Evolutionary conservation across 2,113 vertebrate genomes (phyloP), one percentile per base, ranked within the genome.

Genomic region (Rhinichthys klamathensis): DNA sequence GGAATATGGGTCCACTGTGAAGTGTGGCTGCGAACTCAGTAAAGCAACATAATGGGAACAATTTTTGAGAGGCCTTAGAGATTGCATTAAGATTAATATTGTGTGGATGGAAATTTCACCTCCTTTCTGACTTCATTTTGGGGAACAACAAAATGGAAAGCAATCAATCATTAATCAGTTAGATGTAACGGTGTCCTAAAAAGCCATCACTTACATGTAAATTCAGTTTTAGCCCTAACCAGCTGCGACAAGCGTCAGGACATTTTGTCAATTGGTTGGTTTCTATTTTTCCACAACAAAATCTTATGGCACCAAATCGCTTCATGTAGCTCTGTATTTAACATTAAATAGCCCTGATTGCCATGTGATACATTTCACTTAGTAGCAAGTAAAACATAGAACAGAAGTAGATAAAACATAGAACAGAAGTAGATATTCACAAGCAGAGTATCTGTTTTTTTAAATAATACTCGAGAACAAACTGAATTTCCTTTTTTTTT

Each of bases 11-110:
- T 46, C 58, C 46, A 46, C 27, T 70, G 46, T 70, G 67, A 38
- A 75, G 49, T 73, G 60, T 27, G 72, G 9, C 12, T 13, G 32
- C 70, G 18, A 21, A 56, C 41, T 78, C 44, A 51, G 58, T 16
- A 85, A 70, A 12, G 51, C 79, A 44, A 80, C 16, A 49, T 63
- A 80, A 80, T 63, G 35, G 35, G n/a, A 80, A 61, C 63, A 15
- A 58, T 58, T 70, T 35, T 27, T 80, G 15, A 32, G 27, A 51
- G 44, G 54, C 63, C 38, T n/a, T 63, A 35, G 10, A 2, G 18
- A 32, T 38, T 27, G 63, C 41, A 21, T 63, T 46, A 74, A 41
- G 6, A 25, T 69, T 46, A 56, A 46, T 0, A 58, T 61, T 74
- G 6, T 15, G 11, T 67, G 49, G 46, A 46, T 27, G n/a, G 60